Evolutionary conservation across 2,113 vertebrate species (phyloP).

Genomic region (Scophthalmus maximus): DNA sequence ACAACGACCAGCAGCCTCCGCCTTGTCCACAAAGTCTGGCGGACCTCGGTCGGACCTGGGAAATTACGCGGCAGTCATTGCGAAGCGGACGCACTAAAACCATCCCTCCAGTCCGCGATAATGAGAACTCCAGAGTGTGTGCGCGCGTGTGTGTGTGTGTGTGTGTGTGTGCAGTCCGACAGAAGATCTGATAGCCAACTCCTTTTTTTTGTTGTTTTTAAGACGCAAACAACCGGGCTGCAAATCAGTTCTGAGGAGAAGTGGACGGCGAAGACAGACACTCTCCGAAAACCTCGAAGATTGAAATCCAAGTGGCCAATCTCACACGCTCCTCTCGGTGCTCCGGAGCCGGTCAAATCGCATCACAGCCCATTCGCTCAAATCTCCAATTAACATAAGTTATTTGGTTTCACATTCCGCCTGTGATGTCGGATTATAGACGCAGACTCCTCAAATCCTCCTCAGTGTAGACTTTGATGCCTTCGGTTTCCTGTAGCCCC

Average conservation of each 20-base stretch:
- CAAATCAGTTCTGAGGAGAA: constrained; percentile 49
- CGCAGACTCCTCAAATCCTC: constrained; percentile 72
- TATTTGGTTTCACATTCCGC: constrained; percentile 69
- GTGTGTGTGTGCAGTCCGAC: too few relatives aligned
- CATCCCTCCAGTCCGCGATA: constrained; percentile 33
- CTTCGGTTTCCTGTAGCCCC: constrained; percentile 54
- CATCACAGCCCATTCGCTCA: constrained; percentile 52
- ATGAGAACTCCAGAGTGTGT: constrained; percentile 45
- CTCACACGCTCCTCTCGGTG: constrained; percentile 28
- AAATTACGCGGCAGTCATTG: constrained; percentile 29
- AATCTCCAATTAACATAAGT: constrained; percentile 72
- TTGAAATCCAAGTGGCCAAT: constrained; percentile 44
- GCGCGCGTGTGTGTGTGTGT: too few relatives aligned
- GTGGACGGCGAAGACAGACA: constrained; percentile 34
- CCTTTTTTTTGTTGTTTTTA: constrained; percentile 11
- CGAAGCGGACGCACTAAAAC: constrained; percentile 25
- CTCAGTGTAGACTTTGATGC: constrained; percentile 67
- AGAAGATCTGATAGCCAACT: constrained; percentile 44
- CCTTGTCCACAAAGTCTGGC: constrained; percentile 56
- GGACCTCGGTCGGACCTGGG: constrained; percentile 24
- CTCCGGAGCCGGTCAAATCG: constrained; percentile 52
- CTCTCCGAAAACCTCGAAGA: constrained; percentile 15
- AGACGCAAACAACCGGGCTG: constrained; percentile 38
- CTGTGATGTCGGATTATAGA: constrained; percentile 74
- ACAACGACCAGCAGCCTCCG: constrained; percentile 34